Conservation (phyloP, 1,140 invertebrate genomes). For the Pogonomyrmex barbatus region DNA sequence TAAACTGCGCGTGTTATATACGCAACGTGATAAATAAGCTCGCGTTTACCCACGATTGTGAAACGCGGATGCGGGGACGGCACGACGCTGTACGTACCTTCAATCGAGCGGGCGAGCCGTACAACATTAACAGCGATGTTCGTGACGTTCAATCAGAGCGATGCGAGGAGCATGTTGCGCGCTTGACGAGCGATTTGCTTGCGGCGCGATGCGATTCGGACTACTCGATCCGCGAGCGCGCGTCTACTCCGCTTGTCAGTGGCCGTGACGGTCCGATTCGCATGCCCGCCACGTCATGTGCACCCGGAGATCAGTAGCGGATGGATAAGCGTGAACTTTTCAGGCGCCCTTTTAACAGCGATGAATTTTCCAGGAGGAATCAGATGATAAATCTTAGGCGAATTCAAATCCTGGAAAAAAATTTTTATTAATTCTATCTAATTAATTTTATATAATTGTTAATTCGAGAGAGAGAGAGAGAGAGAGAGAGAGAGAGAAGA, state of each 20-base stretch:
- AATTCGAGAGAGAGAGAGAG: too few relatives aligned
- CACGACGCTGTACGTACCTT: background rate
- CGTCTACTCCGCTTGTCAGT: constrained; percentile 27
- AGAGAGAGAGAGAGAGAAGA: too few relatives aligned
- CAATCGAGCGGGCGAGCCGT: constrained; percentile 27
- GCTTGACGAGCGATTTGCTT: constrained; percentile 72
- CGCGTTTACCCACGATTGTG: background rate
- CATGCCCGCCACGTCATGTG: constrained; percentile 44
- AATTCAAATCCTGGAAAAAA: background rate
- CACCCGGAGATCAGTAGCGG: constrained; percentile 8
- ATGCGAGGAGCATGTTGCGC: constrained; percentile 60
- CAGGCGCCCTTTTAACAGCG: background rate
- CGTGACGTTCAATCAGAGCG: constrained; percentile 41
- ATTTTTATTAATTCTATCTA: background rate
- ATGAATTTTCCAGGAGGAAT: background rate
- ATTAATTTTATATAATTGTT: too few relatives aligned
- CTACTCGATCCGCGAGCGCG: constrained; percentile 20
- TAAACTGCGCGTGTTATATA: background rate
- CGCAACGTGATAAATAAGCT: background rate
- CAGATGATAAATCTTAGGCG: too few relatives aligned
- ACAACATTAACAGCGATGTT: background rate
- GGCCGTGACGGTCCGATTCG: constrained; percentile 9
- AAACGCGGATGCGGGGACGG: background rate
- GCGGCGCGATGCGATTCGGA: constrained; percentile 78
- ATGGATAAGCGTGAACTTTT: background rate